Evolutionary conservation across 2,113 vertebrate genomes (phyloP), one percentile per base, ranked within the genome.

Genomic region (Xiphophorus maculatus): DNA sequence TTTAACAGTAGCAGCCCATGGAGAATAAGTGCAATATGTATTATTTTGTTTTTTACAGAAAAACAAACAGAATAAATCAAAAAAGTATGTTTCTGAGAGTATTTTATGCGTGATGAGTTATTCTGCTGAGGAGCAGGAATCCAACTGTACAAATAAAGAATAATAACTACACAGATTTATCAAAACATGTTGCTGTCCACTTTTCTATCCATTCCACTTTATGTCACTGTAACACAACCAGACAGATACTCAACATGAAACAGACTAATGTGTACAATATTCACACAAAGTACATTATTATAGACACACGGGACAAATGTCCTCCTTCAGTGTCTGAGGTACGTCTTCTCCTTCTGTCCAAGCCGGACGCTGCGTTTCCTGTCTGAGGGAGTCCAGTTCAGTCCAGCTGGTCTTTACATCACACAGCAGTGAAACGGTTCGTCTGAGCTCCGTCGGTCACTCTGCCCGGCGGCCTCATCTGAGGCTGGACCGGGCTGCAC

Each of bases 191-290:
- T 48, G 58, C 48, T 48, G 19, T 65, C 8, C 29, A 58, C 32
- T 72, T 13, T 6, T 30, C 54, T 15, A 15, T 17, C 10, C 12
- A 8, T 12, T 69, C 11, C 44, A 42, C 2, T 15, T 54, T 60
- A 19, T 35, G 15, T 70, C 61, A 60, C 12, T 69, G 32, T 33
- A 9, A 67, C 64, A 40, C 69, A 69, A 67, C 64, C 68, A 63
- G 37, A 30, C 60, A 27, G 30, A 64, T 32, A 15, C 64, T 82
- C 65, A 27, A 19, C 25, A 63, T 35, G 40, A 42, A 60, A 70
- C n/a, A 76, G 63, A 74, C 30, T 77, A 77, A 69, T 84, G 89
- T 88, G 79, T 88, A 90, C 86, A 92, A 32, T 84, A 91, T 90
- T 84, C 33, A 88, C 80, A 89, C n/a, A 1, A n/a, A 72, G 3